A percentile compares a stretch with the other conserved stretches of the same genome.
phyloP scores from a whole-genome alignment of 2,888 invertebrate genomes.

The Amiota minor region DNA sequence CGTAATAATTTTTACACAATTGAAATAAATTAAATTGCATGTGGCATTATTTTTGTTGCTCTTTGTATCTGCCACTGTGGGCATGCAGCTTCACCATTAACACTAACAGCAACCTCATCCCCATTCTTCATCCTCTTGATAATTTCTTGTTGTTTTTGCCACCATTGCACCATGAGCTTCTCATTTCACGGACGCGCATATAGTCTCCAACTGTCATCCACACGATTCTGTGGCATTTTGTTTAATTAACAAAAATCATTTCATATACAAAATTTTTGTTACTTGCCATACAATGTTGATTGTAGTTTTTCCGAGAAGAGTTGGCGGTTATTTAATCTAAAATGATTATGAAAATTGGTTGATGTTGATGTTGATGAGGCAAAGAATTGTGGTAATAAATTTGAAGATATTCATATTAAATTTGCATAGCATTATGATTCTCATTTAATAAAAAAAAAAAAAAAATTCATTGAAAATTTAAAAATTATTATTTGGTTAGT shows the following conservation, averaged over 20 bases:
- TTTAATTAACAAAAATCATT: slow-evolving; percentile 64
- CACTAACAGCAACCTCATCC: too few species aligned
- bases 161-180: not conserved
- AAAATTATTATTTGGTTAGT: too few species aligned
- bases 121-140: not conserved
- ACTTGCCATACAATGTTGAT: slow-evolving; percentile 38
- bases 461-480: too few species aligned
- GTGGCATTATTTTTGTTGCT: slow-evolving; percentile 47
- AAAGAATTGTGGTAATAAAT: too few species aligned
- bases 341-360: too few species aligned
- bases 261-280: slow-evolving; percentile 18
- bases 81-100: too few species aligned
- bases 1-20: slow-evolving; percentile 63
- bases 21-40: slow-evolving; percentile 67
- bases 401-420: too few species aligned
- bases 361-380: too few species aligned
- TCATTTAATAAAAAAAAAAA: too few species aligned
- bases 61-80: slow-evolving; percentile 33
- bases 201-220: slow-evolving; percentile 45
- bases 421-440: too few species aligned
- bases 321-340: not conserved
- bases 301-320: not conserved
- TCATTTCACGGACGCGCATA: not conserved
- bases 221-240: slow-evolving; percentile 67
- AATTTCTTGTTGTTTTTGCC: slow-evolving; percentile 10